Evolutionary conservation across 2,797 vertebrate species (phyloP).

Genomic region (Galaxias olidus): DNA sequence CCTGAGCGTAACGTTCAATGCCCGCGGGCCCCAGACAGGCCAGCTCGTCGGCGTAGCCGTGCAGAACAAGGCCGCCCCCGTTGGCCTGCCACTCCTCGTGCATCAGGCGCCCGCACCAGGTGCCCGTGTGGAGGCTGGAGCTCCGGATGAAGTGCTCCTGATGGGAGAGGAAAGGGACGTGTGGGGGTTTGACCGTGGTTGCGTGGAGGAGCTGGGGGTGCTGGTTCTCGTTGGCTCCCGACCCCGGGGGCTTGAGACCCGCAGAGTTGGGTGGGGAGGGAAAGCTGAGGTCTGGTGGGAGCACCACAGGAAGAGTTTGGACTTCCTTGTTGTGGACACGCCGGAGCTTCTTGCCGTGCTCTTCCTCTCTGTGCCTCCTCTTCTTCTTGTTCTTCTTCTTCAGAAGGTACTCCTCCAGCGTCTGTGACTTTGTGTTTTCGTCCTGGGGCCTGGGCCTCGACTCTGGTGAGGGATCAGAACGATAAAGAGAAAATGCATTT

Average conservation of each 20-base stretch:
- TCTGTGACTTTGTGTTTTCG: slow-evolving; percentile 86
- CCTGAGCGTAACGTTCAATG: slow-evolving; percentile 90
- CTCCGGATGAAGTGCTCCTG: slow-evolving; percentile 94
- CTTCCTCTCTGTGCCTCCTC: slow-evolving; percentile 89
- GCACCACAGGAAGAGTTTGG: slow-evolving; percentile 85
- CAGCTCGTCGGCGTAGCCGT: slow-evolving; percentile 95
- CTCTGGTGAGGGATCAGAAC: slow-evolving; percentile 57
- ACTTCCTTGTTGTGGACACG: slow-evolving; percentile 90
- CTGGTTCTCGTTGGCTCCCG: slow-evolving; percentile 70
- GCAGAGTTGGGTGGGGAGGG: slow-evolving; percentile 64
- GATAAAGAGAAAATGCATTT: not conserved
- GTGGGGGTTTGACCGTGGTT: slow-evolving; percentile 79
- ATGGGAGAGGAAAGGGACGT: slow-evolving; percentile 87
- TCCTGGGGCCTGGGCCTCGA: slow-evolving; percentile 70
- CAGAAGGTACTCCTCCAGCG: slow-evolving; percentile 83
- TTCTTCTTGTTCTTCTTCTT: slow-evolving; percentile 96
- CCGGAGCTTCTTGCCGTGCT: slow-evolving; percentile 80
- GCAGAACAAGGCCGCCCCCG: slow-evolving; percentile 90
- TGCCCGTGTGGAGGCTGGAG: slow-evolving; percentile 87
- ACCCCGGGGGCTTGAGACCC: slow-evolving; percentile 75
- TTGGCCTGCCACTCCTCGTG: slow-evolving; percentile 95
- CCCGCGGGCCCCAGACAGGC: slow-evolving; percentile 88
- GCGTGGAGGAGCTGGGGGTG: slow-evolving; percentile 28
- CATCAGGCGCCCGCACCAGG: slow-evolving; percentile 87
- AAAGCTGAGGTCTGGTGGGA: slow-evolving; percentile 68